These are phyloP conservation scores for Trogon surrucura DNA, from an alignment of 2,113 vertebrate species.

Conservation along the genomic window DNA sequence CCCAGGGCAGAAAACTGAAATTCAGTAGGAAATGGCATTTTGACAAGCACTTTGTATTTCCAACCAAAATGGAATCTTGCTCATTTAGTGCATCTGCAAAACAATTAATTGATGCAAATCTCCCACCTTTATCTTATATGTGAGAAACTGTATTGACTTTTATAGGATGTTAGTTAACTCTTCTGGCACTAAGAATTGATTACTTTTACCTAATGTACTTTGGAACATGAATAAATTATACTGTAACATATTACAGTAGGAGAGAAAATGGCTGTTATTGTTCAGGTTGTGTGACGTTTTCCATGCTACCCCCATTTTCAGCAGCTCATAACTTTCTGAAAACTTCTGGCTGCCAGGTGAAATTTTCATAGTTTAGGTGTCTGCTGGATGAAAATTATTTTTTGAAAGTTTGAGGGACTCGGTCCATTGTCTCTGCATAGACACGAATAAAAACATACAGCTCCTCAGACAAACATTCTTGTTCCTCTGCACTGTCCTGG, in stretches of 20 bases:
- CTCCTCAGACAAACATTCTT: not conserved
- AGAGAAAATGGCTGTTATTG: slow-evolving; percentile 29
- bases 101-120: not conserved
- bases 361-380: slow-evolving; percentile 6
- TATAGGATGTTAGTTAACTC: not conserved
- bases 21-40: slow-evolving; percentile 57
- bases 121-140: not conserved
- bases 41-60: slow-evolving; percentile 59
- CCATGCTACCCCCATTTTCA: slow-evolving; percentile 10
- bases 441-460: not conserved
- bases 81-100: slow-evolving; percentile 28
- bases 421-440: not conserved
- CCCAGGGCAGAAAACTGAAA: slow-evolving; percentile 35
- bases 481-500: not conserved
- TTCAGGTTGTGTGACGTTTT: slow-evolving; percentile 36
- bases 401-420: not conserved
- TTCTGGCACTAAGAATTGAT: not conserved
- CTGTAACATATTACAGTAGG: not conserved
- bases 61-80: not conserved
- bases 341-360: not conserved
- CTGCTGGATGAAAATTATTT: not conserved
- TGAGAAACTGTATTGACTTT: not conserved
- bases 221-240: slow-evolving; percentile 57
- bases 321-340: slow-evolving; percentile 33
- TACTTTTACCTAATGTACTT: slow-evolving; percentile 1